Evolutionary conservation across 2,797 vertebrate species (phyloP), one percentile per base, ranked within the genome.

Genomic region (Coendou prehensilis): DNA sequence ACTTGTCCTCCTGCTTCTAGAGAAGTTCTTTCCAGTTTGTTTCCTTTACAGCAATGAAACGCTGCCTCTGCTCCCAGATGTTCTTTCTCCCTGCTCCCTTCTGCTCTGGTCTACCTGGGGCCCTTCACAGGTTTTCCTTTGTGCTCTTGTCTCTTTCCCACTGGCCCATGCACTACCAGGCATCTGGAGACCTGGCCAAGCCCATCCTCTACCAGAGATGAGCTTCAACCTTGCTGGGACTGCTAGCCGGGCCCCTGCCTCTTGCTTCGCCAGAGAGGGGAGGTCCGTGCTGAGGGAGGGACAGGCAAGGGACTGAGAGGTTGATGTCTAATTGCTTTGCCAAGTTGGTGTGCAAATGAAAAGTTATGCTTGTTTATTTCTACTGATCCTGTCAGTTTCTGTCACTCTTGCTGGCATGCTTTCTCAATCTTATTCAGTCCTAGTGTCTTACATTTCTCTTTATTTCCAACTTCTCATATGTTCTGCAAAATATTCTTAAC

Each of bases 161-260:
- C 41, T 26, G 45, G 47, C 50, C 37, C 20, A 4, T 1, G 67
- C 26, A 10, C 26, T 2, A 1, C 6, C 1, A 1, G 17, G 30
- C 64, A 13, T 17, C 15, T 0, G 52, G 41, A 67, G 50, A 28
- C 47, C 3, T 10, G 78, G n/a, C 17, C 30, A 73, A 20, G 30
- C 14, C 5, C 7, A 4, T 15, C 17, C 41, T 22, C n/a, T 2
- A n/a, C 15, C 10, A 0, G 50, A 0, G 17, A 52, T 0, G 2
- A 59, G 63, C 33, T 61, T 30, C 41, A n/a, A 9, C 80, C 56
- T n/a, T 41, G 22, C 83, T 67, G 23, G 18, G 67, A 1, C 52
- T 18, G 0, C 4, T 0, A 41, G 54, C 7, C 0, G 52, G 17
- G 20, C 52, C 30, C 14, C 45, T n/a, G 4, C 14, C 11, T 9